Evolutionary conservation across 2,113 vertebrate species (phyloP).

Genomic region (Siniperca knerii): DNA sequence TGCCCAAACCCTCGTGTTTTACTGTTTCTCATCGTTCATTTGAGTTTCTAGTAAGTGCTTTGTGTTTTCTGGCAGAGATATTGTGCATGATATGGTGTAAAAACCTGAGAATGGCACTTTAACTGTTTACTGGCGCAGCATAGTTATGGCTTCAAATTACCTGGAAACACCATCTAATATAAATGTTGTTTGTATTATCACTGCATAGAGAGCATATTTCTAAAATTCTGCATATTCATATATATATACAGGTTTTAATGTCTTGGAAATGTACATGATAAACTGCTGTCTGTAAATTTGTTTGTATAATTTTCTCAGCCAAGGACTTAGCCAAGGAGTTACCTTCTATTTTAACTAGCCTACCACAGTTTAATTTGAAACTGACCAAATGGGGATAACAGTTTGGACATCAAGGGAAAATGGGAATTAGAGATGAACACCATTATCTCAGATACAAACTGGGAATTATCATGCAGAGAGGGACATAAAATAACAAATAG

Average conservation of each 20-base stretch:
- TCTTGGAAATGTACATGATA: background rate
- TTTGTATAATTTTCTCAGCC: conserved; percentile 5
- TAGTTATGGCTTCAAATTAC: conserved; percentile 40
- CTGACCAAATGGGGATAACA: background rate
- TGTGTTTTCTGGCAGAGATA: conserved; percentile 58
- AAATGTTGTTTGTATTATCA: conserved; percentile 12
- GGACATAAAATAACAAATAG: too few species aligned
- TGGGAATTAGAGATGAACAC: too few species aligned
- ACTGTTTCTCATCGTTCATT: conserved; percentile 50
- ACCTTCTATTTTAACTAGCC: background rate
- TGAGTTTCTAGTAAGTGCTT: conserved; percentile 52
- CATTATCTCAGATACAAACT: too few species aligned
- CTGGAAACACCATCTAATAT: conserved; percentile 39
- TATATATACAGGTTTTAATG: background rate
- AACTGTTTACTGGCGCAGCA: conserved; percentile 45
- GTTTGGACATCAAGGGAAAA: too few species aligned
- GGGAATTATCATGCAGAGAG: too few species aligned
- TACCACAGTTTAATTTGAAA: conserved; percentile 29
- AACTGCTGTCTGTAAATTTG: background rate
- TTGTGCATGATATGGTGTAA: conserved; percentile 34
- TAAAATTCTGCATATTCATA: background rate
- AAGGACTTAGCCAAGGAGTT: background rate
- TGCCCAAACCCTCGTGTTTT: conserved; percentile 52
- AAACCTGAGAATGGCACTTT: conserved; percentile 41
- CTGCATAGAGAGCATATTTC: background rate